Evolutionary conservation across 2,888 invertebrate species (phyloP), one percentile per base, ranked within the genome.

Genomic region (Emmelina monodactyla): DNA sequence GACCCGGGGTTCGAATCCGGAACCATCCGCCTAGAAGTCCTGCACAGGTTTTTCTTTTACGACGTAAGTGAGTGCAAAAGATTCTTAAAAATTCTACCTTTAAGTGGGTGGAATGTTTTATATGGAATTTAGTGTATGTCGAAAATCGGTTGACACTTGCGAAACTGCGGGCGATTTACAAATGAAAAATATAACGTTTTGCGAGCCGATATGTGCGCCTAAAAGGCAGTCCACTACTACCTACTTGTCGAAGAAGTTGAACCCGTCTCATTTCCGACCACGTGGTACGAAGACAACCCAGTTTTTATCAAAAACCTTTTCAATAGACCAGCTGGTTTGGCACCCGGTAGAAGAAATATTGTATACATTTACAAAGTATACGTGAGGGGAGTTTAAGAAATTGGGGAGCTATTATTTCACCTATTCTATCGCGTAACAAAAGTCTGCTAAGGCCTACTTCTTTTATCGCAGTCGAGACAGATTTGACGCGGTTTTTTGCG

Each of bases 261-360:
- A 53, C 55, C 53, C 55, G 57, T 58, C 55, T 46, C 55, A 58
- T 62, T 61, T 67, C 66, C 67, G 60, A 65, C 65, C 70, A 73
- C 75, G 72, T 73, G 71, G 61, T 38, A 33, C 49, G 52, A 50
- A 51, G 42, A 50, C 51, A 49, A 45, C 53, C 47, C 42, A 47
- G 49, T 47, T 47, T 44, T 46, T 38, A 41, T 42, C 46, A 46
- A 53, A 61, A 58, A 57, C 52, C 42, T 43, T 46, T 58, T 76
- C 54, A 72, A 76, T 69, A 67, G 69, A 64, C 67, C 78, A 76
- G 75, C 73, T 78, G 76, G 71, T 70, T 63, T 57, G 54, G 56
- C 56, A 53, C 50, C 51, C 57, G 58, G 49, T 60, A 55, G 55
- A 66, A 64, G 69, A 63, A 67, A 69, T 62, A 66, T 62, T 67